Base-by-base conservation (phyloP, 2,797 vertebrate species). In the Poliocrania exsul region DNA sequence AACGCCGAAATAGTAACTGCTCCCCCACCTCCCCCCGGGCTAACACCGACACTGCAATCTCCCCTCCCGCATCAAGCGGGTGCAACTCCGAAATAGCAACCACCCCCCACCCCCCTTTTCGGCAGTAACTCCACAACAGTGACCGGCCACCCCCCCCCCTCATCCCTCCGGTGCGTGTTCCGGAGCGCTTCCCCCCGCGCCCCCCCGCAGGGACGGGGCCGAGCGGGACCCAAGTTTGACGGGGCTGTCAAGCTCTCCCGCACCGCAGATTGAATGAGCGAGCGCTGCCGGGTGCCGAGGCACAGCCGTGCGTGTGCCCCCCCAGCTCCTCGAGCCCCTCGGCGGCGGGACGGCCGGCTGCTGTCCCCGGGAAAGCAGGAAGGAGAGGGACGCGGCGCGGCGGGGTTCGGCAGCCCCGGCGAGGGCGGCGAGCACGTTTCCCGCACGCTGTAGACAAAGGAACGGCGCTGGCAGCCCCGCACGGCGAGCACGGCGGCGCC, bases 361-460 rank as follows among this genome's bases (percentile, higher is more conserved):
- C 38, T 40, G 38, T 40, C 38, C 38, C 29, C 18, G 21, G 14
- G 29, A 62, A 57, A 16, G 66, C n/a, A 20, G n/a, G 70, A 71
- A 28, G 10, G 13, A 47, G 37, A 28, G 50, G 65, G n/a, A 28
- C 46, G 38, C 29, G 31, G 58, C 40, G 16, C 60, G 44, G n/a
- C 44, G 29, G 8, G 12, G 56, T 35, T 47, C 69, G 15, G 49
- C 74, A 53, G 65, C 47, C 69, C 58, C 67, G 16, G 64, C 35
- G 46, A 67, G 37, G 38, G 60, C 29, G n/a, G 51, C 57, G 38
- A 88, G 92, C 93, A 90, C 90, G 87, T 84, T 90, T 83, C 87
- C 87, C 90, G 46, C 90, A 94, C 87, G 42, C 50, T 64, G 65
- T 54, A 87, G 90, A 92, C 93, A 90, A 94, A 92, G 93, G 79